Evolutionary conservation across 2,113 vertebrate genomes (phyloP), one percentile per base, ranked within the genome.

Genomic region (Melanerpes formicivorus): DNA sequence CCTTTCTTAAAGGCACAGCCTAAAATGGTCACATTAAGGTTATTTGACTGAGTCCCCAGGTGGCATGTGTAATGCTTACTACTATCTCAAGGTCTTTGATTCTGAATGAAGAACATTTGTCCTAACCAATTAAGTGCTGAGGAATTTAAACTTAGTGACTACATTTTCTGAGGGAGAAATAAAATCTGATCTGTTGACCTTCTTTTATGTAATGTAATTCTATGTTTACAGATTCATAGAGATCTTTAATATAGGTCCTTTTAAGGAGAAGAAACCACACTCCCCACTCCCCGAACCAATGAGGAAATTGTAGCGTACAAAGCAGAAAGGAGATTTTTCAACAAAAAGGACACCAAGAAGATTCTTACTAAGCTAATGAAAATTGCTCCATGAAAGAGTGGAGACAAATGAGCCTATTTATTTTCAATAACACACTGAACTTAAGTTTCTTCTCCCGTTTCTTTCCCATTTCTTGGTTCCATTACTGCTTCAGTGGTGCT

Each of bases 241-340:
- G 4, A 30, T 67, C 10, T 58, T 75, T 27, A 50, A 2, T 50
- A 44, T 9, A 63, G 18, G 32, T 60, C 29, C 18, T 67, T 50
- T 32, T 80, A 46, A 59, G 34, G 14, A 79, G 71, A 70, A 79
- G 14, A 82, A 87, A 60, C 48, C 3, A 7, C 1, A 4, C 4
- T 71, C 4, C 13, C 18, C 4, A 2, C 5, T 29, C 8, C 40
- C 14, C 9, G 17, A 19, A 9, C 2, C 16, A 46, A 8, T 1
- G 4, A 92, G 79, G 60, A 66, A 25, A 63, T 60, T 6, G n/a
- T 14, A 50, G 15, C 25, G 8, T 23, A 19, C 46, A 34, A 74
- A 84, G 30, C 46, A 84, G 80, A 66, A 90, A 46, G 30, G 42
- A 81, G 16, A 76, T 11, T 11, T 11, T 88, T 84, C 6, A 7